Evolutionary conservation across 2,113 vertebrate species (phyloP).

Genomic region (Petaurus breviceps): DNA sequence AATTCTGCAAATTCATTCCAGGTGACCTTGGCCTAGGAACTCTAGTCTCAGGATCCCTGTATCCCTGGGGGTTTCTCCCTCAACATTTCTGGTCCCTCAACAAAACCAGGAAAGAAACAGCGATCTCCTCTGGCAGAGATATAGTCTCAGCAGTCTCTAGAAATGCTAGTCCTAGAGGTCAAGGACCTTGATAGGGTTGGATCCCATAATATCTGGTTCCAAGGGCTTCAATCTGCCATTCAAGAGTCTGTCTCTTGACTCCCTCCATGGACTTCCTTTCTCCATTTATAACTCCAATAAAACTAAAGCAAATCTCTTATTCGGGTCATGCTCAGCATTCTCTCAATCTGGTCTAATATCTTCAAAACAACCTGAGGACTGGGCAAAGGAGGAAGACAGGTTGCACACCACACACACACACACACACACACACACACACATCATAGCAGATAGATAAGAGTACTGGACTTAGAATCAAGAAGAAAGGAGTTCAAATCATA

Average conservation of each 20-base stretch:
- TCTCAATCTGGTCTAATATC: neutral
- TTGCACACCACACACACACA: neutral
- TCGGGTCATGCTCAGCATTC: neutral
- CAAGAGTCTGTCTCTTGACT: neutral
- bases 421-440: too few species aligned
- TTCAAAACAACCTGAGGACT: neutral
- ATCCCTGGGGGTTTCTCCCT: too few species aligned
- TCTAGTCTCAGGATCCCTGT: too few species aligned
- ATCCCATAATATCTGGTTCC: neutral
- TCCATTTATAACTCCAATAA: too few species aligned
- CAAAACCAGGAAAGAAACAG: neutral
- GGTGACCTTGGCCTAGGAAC: too few species aligned
- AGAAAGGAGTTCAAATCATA: neutral
- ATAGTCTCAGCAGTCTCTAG: neutral
- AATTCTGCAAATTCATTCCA: too few species aligned
- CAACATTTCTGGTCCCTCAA: too few species aligned
- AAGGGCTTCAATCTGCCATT: neutral
- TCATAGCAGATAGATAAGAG: neutral
- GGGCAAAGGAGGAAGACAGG: neutral
- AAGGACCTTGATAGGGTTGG: neutral
- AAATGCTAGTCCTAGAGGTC: neutral
- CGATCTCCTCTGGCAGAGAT: neutral
- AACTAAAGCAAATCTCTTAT: too few species aligned
- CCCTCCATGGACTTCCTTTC: too few species aligned
- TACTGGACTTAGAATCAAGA: neutral